Evolutionary conservation across 1,140 invertebrate species (phyloP), one percentile per base, ranked within the genome.

Genomic region (Ips nitidus): DNA sequence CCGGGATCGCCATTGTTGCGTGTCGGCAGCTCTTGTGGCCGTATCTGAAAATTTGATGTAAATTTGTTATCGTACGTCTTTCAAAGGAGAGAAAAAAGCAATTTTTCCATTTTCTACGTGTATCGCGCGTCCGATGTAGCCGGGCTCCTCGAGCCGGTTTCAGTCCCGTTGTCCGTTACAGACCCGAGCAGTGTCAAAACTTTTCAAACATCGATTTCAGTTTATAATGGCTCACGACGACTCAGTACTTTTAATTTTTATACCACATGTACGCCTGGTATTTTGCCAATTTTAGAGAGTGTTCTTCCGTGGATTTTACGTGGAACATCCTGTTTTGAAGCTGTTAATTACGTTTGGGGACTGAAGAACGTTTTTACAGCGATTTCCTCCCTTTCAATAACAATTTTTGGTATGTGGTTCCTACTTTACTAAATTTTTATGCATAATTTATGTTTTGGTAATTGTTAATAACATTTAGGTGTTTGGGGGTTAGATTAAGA

Each of bases 1-100:
- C 75, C 77, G 73, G 76, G 77, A 77, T 75, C 77, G 77, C 77
- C 76, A 79, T 79, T 78, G 75, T 79, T 79, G 66, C 72, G 67
- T 75, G 74, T 75, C 71, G 75, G 76, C 76, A 74, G 75, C 72
- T 75, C 73, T 78, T 78, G 71, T 75, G 74, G 75, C 76, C 75
- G 72, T 78, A 73, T 72, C 73, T 76, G 64, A 38, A 73, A 77
- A 74, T 71, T 75, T 22, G 73, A 73, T 53, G 50, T 45, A 63
- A 73, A 76, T 69, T 22, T 22, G 22, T 22, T 22, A 22, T 22
- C 22, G 22, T 22, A 22, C 22, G 22, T 22, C 22, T 22, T 22
- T 22, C 22, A 22, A 22, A 22, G 22, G 22, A 22, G 22, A 22
- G 22, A 22, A 22, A 22, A 22, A 22, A 22, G 22, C 22, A 22